Evolutionary conservation across 2,113 vertebrate genomes (phyloP).

Genomic region (Boulengerochromis microlepis): DNA sequence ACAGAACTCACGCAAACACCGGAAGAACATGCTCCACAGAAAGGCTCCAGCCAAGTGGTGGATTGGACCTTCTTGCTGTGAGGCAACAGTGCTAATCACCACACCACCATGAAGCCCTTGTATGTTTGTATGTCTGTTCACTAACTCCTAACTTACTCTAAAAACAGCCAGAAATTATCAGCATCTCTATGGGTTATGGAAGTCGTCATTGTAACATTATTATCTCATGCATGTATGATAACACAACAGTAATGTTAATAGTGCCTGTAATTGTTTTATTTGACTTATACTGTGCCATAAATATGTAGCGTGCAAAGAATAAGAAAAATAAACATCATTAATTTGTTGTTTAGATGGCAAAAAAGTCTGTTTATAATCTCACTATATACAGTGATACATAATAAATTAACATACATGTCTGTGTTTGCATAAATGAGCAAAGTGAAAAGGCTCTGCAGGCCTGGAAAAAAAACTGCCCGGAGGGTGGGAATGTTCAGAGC

Average conservation of each 20-base stretch:
- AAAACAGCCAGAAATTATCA: not conserved
- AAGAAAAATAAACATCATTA: not conserved
- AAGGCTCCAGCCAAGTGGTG: not conserved
- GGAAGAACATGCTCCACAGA: not conserved
- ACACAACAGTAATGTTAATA: not conserved
- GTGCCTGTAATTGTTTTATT: not conserved
- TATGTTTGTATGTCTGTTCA: not conserved
- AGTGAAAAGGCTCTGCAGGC: fast-evolving
- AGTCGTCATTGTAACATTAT: not conserved
- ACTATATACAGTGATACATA: not conserved
- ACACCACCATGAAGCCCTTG: not conserved
- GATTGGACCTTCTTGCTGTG: not conserved
- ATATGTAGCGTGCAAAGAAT: not conserved
- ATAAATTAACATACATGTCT: not conserved
- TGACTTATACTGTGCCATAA: not conserved
- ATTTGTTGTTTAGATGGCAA: not conserved
- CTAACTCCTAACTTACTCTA: not conserved
- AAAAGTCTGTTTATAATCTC: not conserved
- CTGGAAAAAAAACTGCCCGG: not conserved
- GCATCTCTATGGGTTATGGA: not conserved
- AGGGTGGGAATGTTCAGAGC: not conserved
- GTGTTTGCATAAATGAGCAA: not conserved
- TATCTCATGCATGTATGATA: not conserved
- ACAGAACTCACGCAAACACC: not conserved
- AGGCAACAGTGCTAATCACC: not conserved